Base-by-base conservation (phyloP, 1,140 invertebrate species). In the Frieseomelitta varia region DNA sequence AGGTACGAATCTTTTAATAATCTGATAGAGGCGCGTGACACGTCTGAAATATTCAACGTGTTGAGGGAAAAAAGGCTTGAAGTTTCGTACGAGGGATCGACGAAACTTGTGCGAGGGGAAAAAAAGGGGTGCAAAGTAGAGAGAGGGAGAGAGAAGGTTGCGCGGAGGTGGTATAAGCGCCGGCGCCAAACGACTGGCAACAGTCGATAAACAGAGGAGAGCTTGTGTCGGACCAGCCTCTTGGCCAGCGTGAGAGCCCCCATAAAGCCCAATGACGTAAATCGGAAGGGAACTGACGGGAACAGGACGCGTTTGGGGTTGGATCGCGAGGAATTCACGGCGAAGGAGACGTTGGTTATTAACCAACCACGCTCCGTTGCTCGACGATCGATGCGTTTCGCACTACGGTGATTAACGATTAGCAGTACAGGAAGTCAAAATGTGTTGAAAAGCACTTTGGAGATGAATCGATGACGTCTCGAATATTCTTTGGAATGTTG, bases 231-330 rank as follows among this genome's bases (percentile, higher is more conserved):
- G 74, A 56, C 30, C 55, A 76, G 34, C 74, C 74, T 61, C 15
- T 17, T 39, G 34, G 74, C 56, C 24, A 61, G 3, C 56, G 34
- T 19, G 34, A 61, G 47, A 61, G 56, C 30, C 21, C 30, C 21
- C 55, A 55, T 58, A 39, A 75, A 75, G 73, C 56, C 74, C 56
- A 76, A 76, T 76, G 74, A 61, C 74, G 47, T 76, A 76, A 76
- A 76, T 47, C 24, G 74, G 12, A 76, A 61, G 56, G 67, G 76
- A 39, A 63, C 19, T 65, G 76, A 65, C 76, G 76, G 27, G 30
- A 55, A 1, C 21, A 61, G 24, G 74, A 34, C 24, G 56, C 71
- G n/a, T 76, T 76, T 76, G 34, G 74, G 74, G 74, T 76, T 76
- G 74, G 74, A 56, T 34, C 55, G n/a, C 55, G 34, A 47, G 56